phyloP scores from a whole-genome alignment of 2,888 invertebrate species.

The Tipula vernalis region DNA sequence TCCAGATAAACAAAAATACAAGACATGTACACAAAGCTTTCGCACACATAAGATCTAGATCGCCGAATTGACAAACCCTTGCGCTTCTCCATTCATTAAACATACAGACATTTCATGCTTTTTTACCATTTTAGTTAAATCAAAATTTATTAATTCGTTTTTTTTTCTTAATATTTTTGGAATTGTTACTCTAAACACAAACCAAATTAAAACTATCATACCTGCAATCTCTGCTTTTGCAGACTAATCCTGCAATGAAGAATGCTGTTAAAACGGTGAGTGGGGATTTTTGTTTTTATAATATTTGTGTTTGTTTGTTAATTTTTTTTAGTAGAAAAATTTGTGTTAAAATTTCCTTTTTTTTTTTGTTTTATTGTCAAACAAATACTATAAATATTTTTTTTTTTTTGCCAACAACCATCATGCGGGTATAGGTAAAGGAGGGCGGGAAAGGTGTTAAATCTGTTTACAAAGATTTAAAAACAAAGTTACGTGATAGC shows the following conservation, averaged over 20 bases:
- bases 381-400: neutral
- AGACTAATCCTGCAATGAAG: constrained; percentile 90
- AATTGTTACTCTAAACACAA: neutral
- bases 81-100: neutral
- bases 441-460: constrained; percentile 63
- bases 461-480: constrained; percentile 63
- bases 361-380: neutral
- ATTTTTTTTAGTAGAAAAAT: neutral
- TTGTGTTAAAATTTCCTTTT: neutral
- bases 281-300: constrained; percentile 27
- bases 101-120: neutral
- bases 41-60: neutral
- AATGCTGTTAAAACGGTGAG: constrained; percentile 89
- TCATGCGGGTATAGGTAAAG: constrained; percentile 42
- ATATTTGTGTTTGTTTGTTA: neutral
- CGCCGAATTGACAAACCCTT: neutral
- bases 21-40: neutral
- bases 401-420: constrained; percentile 6
- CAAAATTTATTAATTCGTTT: neutral
- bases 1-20: neutral
- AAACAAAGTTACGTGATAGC: constrained; percentile 44
- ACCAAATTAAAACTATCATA: neutral
- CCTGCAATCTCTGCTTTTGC: constrained; percentile 33
- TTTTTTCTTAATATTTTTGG: neutral
- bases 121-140: neutral